These are phyloP conservation scores for Diadumene lineata DNA, from an alignment of 92 coral and sea anemone genomes.

Conservation along the genomic window DNA sequence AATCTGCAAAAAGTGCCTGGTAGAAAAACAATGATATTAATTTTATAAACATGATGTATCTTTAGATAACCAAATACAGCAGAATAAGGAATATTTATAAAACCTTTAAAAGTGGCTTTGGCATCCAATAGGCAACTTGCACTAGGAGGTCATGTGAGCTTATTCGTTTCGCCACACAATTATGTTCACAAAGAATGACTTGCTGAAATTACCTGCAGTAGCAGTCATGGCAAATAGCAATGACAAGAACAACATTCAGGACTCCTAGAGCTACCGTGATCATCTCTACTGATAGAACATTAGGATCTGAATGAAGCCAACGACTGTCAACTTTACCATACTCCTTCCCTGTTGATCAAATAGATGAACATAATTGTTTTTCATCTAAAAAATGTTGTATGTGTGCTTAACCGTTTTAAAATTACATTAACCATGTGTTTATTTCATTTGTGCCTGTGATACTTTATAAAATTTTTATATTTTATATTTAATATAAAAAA, in stretches of 20 bases:
- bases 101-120: too few species aligned
- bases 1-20: slow-evolving; percentile 74
- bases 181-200: not conserved
- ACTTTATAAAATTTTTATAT: too few species aligned
- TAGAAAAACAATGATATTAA: not conserved
- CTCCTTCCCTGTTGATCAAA: slow-evolving; percentile 57
- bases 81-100: too few species aligned
- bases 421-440: too few species aligned
- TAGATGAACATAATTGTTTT: not conserved
- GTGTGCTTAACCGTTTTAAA: too few species aligned
- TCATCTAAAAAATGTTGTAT: too few species aligned
- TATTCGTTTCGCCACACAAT: too few species aligned
- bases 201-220: slow-evolving; percentile 46
- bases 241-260: slow-evolving; percentile 45
- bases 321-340: slow-evolving; percentile 75
- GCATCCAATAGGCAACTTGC: too few species aligned
- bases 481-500: too few species aligned
- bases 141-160: too few species aligned
- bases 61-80: not conserved
- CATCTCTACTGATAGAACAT: slow-evolving; percentile 62
- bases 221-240: slow-evolving; percentile 57
- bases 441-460: too few species aligned
- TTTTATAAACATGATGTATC: not conserved
- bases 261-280: slow-evolving; percentile 65
- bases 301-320: slow-evolving; percentile 72